phyloP scores from a whole-genome alignment of 2,113 vertebrate species.

The Lepisosteus osseus region DNA sequence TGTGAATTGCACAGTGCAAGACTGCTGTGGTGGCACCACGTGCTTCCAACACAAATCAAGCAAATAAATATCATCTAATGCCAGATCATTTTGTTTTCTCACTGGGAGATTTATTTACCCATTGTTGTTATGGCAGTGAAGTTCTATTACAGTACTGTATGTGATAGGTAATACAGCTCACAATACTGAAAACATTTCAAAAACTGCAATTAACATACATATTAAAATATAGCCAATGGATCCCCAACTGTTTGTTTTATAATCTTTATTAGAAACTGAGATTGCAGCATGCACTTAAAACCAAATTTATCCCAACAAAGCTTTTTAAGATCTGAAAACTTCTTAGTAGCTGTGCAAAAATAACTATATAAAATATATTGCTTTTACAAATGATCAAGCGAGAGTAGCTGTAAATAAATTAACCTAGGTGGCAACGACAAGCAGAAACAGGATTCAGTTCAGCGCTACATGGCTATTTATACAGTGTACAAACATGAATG shows the following conservation, averaged over 20 bases:
- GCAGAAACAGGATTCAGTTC: conserved; percentile 56
- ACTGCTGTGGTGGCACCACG: no score
- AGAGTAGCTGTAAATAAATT: conserved; percentile 86
- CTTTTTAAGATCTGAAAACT: conserved; percentile 60
- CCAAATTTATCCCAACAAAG: conserved; percentile 51
- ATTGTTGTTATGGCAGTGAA: conserved; percentile 61
- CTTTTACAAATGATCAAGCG: conserved; percentile 83
- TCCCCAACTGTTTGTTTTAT: conserved; percentile 41
- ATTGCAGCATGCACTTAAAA: conserved; percentile 62
- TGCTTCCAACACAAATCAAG: no score
- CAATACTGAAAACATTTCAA: conserved; percentile 68
- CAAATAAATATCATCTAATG: conserved; percentile 24
- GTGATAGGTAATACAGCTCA: conserved; percentile 66
- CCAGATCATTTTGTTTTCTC: conserved; percentile 26
- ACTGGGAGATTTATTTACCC: conserved; percentile 58
- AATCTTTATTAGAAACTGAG: conserved; percentile 64
- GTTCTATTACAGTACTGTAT: conserved; percentile 66
- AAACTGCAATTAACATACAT: conserved; percentile 63
- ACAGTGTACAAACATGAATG: conserved; percentile 72
- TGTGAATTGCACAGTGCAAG: no score
- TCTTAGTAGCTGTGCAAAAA: conserved; percentile 89
- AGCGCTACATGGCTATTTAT: conserved; percentile 62
- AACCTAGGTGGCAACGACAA: conserved; percentile 78
- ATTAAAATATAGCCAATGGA: conserved; percentile 63
- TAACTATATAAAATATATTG: conserved; percentile 90